phyloP scores from a whole-genome alignment of 2,113 vertebrate genomes.

The Mastomys natalensis region DNA sequence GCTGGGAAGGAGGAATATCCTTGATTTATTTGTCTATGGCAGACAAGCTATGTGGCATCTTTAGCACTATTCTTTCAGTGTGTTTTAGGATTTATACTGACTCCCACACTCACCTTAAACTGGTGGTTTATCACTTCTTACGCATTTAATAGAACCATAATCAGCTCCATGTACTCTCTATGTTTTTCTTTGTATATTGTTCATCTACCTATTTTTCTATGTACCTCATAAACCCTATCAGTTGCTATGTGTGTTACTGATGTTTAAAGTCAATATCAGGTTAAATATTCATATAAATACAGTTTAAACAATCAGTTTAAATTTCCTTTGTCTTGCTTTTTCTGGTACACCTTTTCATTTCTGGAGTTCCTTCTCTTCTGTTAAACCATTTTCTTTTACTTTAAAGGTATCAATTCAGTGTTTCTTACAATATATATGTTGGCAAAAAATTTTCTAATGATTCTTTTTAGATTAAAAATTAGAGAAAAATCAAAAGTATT shows the following conservation, averaged over 20 bases:
- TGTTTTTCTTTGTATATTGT: neutral
- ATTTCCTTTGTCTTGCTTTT: neutral
- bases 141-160: neutral
- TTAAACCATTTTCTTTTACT: neutral
- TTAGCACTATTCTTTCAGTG: neutral
- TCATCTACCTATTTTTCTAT: neutral
- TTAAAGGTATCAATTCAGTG: neutral
- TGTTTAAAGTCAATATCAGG: neutral
- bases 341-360: neutral
- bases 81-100: neutral
- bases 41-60: neutral
- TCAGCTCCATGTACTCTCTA: neutral
- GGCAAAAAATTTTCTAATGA: neutral
- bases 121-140: neutral
- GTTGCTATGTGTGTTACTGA: neutral
- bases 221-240: neutral
- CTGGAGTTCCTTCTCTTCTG: neutral
- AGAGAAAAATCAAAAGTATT: conserved; percentile 16
- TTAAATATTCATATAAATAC: no score
- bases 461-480: neutral
- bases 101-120: neutral
- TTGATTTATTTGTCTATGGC: neutral
- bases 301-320: neutral
- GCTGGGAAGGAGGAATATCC: neutral
- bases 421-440: neutral